Conservation (phyloP, 2,888 invertebrate species). For the Rhynchonema sp. region DNA sequence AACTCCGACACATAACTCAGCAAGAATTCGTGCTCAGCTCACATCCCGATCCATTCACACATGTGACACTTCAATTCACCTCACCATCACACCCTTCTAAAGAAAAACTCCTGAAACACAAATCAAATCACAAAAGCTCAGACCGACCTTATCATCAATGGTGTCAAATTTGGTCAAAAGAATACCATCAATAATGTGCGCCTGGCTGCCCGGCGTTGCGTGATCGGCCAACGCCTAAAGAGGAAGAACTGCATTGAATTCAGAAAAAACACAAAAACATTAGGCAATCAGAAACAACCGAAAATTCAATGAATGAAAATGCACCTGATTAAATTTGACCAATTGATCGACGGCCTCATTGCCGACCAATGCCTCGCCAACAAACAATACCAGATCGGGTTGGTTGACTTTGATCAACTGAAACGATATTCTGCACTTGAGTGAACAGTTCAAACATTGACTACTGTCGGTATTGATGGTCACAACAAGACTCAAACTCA, state of each 20-base stretch:
- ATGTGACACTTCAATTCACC: no score
- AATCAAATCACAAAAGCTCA: no score
- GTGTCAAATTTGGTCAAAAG: conserved; percentile 99
- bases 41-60: no score
- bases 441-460: no score
- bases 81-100: no score
- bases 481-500: no score
- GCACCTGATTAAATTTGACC: conserved; percentile 81
- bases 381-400: conserved; percentile 93
- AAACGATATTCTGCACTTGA: no score
- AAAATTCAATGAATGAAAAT: conserved; percentile 2
- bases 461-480: no score
- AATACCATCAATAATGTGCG: conserved; percentile 91
- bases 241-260: conserved; percentile 41
- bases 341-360: conserved; percentile 99
- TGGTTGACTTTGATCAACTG: conserved; percentile 82
- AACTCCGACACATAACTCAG: no score
- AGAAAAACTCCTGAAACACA: no score
- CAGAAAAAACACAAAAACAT: background rate
- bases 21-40: no score
- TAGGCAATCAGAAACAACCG: background rate
- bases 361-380: conserved; percentile 96
- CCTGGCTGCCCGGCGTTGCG: conserved; percentile 45
- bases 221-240: conserved; percentile 90
- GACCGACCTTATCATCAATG: conserved; percentile 78